phyloP scores from a whole-genome alignment of 1,140 invertebrate species.

The Eumeta japonica region DNA sequence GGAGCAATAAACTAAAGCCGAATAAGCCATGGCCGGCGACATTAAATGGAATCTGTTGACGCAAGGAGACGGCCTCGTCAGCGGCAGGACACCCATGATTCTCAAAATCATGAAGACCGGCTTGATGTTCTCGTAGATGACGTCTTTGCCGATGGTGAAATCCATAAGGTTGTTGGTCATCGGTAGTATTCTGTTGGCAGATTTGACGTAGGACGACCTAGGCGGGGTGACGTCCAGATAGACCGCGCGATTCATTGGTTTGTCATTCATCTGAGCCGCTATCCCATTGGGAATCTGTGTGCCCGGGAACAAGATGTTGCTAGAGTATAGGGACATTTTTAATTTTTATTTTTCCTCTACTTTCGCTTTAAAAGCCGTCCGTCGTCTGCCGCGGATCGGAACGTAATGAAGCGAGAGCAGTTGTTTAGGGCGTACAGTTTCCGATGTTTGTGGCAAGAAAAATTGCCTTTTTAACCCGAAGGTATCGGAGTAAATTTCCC shows the following conservation, averaged over 20 bases:
- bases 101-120: constrained; percentile 60
- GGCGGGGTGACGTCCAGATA: constrained; percentile 40
- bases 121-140: constrained; percentile 61
- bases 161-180: constrained; percentile 36
- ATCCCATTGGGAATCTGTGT: constrained; percentile 34
- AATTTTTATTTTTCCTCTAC: constrained; percentile 5
- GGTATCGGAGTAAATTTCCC: no score
- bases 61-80: constrained; percentile 46
- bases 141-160: constrained; percentile 42
- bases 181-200: constrained; percentile 29
- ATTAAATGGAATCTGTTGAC: constrained; percentile 49
- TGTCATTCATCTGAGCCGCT: constrained; percentile 29
- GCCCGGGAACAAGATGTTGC: constrained; percentile 27
- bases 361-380: no score
- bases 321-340: constrained; percentile 35
- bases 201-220: constrained; percentile 28
- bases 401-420: no score
- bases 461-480: no score
- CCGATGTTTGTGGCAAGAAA: no score
- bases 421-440: no score
- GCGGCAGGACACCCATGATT: constrained; percentile 61
- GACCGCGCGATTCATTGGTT: constrained; percentile 34
- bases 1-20: constrained; percentile 49
- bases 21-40: constrained; percentile 59
- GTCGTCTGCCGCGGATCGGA: no score